Evolutionary conservation across 1,140 invertebrate species (phyloP).

Genomic region (Drosophila parvula): DNA sequence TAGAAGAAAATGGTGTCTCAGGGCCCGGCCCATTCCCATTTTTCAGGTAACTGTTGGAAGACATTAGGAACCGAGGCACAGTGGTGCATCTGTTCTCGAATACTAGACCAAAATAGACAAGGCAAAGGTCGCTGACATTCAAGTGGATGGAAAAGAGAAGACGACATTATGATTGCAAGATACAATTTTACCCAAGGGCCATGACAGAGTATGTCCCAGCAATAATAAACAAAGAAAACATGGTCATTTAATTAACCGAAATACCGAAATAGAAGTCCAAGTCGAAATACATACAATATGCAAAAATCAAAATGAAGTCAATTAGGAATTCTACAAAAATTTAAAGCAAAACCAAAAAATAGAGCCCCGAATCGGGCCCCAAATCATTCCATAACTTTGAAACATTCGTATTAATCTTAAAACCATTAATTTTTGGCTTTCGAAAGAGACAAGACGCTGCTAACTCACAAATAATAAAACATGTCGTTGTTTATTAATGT

Average conservation of each 20-base stretch:
- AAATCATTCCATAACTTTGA: too few species aligned
- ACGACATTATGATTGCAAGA: background rate
- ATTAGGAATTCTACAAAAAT: background rate
- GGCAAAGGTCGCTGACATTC: constrained; percentile 40
- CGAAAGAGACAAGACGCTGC: background rate
- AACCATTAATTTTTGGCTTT: background rate
- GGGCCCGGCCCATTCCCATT: constrained; percentile 22
- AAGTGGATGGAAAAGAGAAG: constrained; percentile 1
- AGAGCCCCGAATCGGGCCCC: background rate
- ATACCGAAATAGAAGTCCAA: background rate
- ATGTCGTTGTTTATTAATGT: too few species aligned
- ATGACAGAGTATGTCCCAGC: background rate
- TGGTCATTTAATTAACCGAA: background rate
- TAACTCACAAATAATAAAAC: too few species aligned
- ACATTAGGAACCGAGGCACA: constrained; percentile 65
- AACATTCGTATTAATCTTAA: background rate
- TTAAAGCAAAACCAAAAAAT: background rate
- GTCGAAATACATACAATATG: background rate
- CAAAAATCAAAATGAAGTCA: background rate
- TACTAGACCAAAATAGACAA: constrained; percentile 23
- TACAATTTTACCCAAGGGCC: background rate
- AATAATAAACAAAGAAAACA: constrained; percentile 7
- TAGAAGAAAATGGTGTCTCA: constrained; percentile 74
- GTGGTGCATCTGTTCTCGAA: constrained; percentile 19
- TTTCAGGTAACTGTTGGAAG: constrained; percentile 70